A percentile compares a stretch with the other conserved stretches of the same genome.
phyloP scores from a whole-genome alignment of 35 echinoderm and acorn worm species.

The Eucidaris tribuloides region DNA sequence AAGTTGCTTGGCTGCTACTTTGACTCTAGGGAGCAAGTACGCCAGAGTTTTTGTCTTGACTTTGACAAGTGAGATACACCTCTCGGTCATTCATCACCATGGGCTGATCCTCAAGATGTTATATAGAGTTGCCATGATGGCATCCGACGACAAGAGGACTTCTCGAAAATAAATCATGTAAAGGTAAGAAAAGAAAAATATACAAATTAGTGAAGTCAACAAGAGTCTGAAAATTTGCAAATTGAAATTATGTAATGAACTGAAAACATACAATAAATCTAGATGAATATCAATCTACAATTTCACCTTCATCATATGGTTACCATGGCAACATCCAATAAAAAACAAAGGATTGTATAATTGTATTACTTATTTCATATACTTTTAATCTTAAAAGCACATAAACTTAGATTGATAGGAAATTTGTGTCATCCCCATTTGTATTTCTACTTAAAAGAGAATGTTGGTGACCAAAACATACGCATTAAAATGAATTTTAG shows the following conservation, averaged over 20 bases:
- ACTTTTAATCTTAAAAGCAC: too few species aligned
- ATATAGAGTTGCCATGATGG: not conserved
- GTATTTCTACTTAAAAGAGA: too few species aligned
- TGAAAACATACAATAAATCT: not conserved
- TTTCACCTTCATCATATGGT: not conserved
- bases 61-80: not conserved
- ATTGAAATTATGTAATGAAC: not conserved
- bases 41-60: not conserved
- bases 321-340: too few species aligned
- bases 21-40: not conserved
- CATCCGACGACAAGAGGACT: not conserved
- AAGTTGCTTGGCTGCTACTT: not conserved
- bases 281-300: not conserved
- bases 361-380: too few species aligned
- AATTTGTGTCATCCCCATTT: too few species aligned
- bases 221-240: not conserved
- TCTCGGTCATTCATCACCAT: not conserved
- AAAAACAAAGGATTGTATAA: too few species aligned
- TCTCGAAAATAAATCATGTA: not conserved
- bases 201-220: not conserved
- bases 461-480: too few species aligned
- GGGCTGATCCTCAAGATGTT: not conserved
- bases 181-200: not conserved
- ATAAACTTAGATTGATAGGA: too few species aligned
- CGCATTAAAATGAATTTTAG: too few species aligned